Evolutionary conservation across 2,888 invertebrate species (phyloP).

Genomic region (Ecliptopera silaceata): DNA sequence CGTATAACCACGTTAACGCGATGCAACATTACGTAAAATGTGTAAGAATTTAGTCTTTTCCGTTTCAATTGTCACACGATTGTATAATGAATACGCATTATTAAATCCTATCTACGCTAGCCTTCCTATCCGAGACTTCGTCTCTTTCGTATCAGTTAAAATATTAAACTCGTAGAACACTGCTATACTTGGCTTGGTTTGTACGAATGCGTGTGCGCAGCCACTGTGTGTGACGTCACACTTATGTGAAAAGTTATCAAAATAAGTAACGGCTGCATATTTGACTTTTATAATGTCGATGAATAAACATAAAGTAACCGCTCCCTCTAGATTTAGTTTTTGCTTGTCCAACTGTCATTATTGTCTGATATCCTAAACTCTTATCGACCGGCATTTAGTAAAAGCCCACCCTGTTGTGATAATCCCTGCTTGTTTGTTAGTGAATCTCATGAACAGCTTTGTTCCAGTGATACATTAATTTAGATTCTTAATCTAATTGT

Average conservation of each 20-base stretch:
- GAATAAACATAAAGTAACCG: conserved; percentile 23
- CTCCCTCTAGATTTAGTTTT: conserved; percentile 40
- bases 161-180: conserved; percentile 66
- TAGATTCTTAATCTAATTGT: conserved; percentile 23
- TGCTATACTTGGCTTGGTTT: conserved; percentile 40
- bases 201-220: conserved; percentile 21
- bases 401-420: conserved; percentile 69
- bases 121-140: conserved; percentile 78
- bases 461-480: conserved; percentile 20
- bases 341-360: conserved; percentile 64
- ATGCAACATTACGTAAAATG: conserved; percentile 78
- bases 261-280: conserved; percentile 34
- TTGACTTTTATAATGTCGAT: neutral
- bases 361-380: conserved; percentile 78
- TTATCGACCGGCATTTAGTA: conserved; percentile 61
- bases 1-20: conserved; percentile 74
- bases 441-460: conserved; percentile 32
- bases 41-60: conserved; percentile 81
- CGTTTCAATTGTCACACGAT: conserved; percentile 79
- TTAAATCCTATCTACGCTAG: conserved; percentile 80
- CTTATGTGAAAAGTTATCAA: conserved; percentile 31
- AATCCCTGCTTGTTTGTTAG: conserved; percentile 51
- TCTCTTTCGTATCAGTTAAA: conserved; percentile 75
- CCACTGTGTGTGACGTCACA: conserved; percentile 25
- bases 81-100: conserved; percentile 73